Conservation (phyloP, 2,113 vertebrate species). For the Upupa epops region DNA sequence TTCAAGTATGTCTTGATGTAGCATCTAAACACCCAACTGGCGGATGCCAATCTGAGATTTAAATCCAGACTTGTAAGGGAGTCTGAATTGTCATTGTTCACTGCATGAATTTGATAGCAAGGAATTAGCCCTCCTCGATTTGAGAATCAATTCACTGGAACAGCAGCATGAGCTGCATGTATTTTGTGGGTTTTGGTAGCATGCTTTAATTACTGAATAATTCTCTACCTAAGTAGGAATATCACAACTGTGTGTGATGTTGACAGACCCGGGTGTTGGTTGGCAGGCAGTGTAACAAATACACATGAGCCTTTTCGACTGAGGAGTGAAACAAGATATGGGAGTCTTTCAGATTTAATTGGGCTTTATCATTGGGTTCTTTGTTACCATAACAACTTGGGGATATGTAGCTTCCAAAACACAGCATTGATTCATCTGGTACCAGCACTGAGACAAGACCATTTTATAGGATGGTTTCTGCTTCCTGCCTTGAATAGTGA, state of each 20-base stretch:
- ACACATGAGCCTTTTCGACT: constrained; percentile 1
- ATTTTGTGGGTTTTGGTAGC: not conserved
- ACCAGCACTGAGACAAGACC: not conserved
- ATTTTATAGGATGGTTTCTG: not conserved
- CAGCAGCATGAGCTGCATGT: not conserved
- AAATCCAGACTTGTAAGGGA: not conserved
- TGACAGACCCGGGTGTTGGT: constrained; percentile 5
- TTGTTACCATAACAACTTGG: constrained; percentile 68
- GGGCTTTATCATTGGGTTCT: not conserved
- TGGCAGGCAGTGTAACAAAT: not conserved
- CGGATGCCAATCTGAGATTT: not conserved
- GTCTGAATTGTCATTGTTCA: not conserved
- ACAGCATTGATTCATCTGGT: constrained; percentile 8
- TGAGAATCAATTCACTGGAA: not conserved
- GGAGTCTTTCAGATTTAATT: constrained; percentile 42
- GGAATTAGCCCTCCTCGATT: not conserved
- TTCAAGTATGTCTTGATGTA: not conserved
- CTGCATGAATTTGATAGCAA: not conserved
- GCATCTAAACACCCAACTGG: not conserved
- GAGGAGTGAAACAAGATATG: not conserved
- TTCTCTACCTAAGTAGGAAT: not conserved
- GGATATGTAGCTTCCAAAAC: constrained; percentile 34
- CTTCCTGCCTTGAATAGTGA: constrained; percentile 5
- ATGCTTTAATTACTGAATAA: constrained; percentile 11
- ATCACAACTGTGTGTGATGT: not conserved